These are phyloP conservation scores for Colossoma macropomum DNA, from an alignment of 2,113 vertebrate species.

Conservation along the genomic window DNA sequence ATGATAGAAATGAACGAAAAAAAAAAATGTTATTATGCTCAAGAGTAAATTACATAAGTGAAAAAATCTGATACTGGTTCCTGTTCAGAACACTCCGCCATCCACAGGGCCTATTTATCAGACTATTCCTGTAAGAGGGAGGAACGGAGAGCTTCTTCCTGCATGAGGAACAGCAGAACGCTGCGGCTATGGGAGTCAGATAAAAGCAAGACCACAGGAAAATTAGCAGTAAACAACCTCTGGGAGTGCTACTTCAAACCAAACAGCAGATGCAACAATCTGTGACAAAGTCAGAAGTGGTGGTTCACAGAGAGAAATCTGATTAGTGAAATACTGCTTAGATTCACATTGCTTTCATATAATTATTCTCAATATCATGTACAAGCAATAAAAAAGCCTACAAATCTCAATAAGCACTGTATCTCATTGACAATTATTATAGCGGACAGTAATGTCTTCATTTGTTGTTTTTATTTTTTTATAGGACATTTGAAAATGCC, in stretches of 20 bases:
- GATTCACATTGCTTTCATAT: not conserved
- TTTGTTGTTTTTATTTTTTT: no score
- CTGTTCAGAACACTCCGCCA: not conserved
- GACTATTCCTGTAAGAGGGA: slow-evolving; percentile 29
- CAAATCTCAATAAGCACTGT: not conserved
- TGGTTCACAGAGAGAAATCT: not conserved
- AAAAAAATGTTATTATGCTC: not conserved
- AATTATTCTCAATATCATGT: not conserved
- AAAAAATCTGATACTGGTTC: not conserved
- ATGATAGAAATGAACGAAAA: not conserved
- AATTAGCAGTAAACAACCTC: slow-evolving; percentile 52
- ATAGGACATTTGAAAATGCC: no score
- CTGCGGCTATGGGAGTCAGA: slow-evolving; percentile 16
- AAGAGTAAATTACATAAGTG: not conserved
- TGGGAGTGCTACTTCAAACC: slow-evolving; percentile 49
- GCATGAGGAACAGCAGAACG: not conserved
- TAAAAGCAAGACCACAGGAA: slow-evolving; percentile 52
- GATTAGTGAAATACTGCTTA: not conserved
- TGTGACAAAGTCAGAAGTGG: not conserved
- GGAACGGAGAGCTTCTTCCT: slow-evolving; percentile 3
- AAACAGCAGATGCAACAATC: slow-evolving; percentile 47
- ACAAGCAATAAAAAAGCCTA: not conserved
- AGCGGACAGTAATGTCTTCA: not conserved
- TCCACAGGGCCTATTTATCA: not conserved
- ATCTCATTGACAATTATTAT: not conserved